These are phyloP conservation scores for Dendrocopos noguchii DNA, from an alignment of 2,113 vertebrate genomes.

Conservation along the genomic window DNA sequence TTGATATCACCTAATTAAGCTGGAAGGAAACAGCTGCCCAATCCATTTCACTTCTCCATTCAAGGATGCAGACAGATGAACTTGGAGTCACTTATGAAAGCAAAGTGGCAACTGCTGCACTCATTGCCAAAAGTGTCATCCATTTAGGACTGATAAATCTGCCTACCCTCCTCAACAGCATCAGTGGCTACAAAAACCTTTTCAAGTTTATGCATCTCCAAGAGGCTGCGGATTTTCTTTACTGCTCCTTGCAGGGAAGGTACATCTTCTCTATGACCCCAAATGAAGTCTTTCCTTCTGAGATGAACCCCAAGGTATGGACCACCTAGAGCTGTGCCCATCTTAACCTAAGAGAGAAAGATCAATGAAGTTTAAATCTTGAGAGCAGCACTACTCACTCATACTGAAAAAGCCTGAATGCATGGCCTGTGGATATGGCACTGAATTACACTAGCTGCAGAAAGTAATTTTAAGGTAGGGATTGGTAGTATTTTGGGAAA, in stretches of 20 bases:
- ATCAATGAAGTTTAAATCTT: not conserved
- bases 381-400: not conserved
- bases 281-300: slow-evolving; percentile 93
- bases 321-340: slow-evolving; percentile 86
- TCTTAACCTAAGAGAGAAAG: slow-evolving; percentile 76
- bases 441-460: not conserved
- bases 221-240: slow-evolving; percentile 85
- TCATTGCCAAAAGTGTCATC: not conserved
- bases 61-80: not conserved
- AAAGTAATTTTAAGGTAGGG: not conserved
- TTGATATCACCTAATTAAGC: not conserved
- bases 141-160: not conserved
- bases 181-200: slow-evolving; percentile 95
- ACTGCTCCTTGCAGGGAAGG: slow-evolving; percentile 88
- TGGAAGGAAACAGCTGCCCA: not conserved
- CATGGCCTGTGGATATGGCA: not conserved
- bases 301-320: slow-evolving; percentile 92
- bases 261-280: slow-evolving; percentile 95
- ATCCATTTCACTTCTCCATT: not conserved
- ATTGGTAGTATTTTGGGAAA: not conserved
- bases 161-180: slow-evolving; percentile 85
- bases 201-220: slow-evolving; percentile 83
- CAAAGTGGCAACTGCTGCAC: not conserved
- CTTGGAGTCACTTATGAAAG: not conserved
- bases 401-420: not conserved